These are phyloP conservation scores for Parnassius smintheus DNA, from an alignment of 2,888 invertebrate genomes.

Conservation along the genomic window DNA sequence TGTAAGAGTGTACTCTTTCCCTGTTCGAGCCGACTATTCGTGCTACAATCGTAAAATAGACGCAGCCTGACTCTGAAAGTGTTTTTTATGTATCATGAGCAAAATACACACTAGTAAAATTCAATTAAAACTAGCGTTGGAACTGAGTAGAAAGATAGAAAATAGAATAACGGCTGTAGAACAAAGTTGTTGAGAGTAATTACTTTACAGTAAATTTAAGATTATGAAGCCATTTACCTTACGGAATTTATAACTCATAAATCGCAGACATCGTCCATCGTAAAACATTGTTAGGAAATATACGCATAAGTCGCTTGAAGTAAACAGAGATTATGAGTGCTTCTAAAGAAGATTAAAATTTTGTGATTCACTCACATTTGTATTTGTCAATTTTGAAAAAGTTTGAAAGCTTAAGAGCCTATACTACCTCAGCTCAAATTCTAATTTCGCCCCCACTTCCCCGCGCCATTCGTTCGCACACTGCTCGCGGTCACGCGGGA, in stretches of 20 bases:
- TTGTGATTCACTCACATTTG: constrained; percentile 3
- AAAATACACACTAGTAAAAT: background rate
- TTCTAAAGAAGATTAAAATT: constrained; percentile 7
- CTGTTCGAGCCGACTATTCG: too few species aligned
- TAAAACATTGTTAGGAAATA: constrained; percentile 20
- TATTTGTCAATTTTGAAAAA: background rate
- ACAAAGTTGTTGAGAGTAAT: constrained; percentile 16
- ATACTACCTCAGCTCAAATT: too few species aligned
- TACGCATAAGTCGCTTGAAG: constrained; percentile 14
- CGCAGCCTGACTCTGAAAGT: too few species aligned
- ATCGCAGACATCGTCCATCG: constrained; percentile 21
- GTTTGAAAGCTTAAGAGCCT: background rate
- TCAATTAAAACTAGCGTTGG: background rate
- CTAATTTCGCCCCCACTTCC: too few species aligned
- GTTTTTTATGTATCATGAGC: too few species aligned
- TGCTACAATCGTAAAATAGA: too few species aligned
- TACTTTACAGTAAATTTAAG: constrained; percentile 23
- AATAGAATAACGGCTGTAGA: background rate
- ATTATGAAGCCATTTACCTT: constrained; percentile 23
- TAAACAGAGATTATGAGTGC: constrained; percentile 22
- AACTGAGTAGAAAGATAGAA: background rate
- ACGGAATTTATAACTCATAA: constrained; percentile 25
- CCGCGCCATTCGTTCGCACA: too few species aligned
- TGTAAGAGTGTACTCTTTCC: too few species aligned
- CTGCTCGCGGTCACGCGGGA: too few species aligned